Base-by-base conservation (phyloP, 2,113 vertebrate genomes). In the Alethe castanea region DNA sequence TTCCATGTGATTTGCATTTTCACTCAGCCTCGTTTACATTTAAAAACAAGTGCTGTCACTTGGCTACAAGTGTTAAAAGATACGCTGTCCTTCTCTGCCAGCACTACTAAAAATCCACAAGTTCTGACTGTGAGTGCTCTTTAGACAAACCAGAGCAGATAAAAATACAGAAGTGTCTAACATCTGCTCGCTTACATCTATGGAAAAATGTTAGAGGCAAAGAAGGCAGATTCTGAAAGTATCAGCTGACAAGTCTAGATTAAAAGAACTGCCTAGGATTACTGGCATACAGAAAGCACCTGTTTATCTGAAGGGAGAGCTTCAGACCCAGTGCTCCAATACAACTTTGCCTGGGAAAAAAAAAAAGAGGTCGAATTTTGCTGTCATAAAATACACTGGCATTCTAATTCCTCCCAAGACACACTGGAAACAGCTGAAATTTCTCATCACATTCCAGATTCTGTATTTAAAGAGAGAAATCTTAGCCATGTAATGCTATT, bases 381-480 rank as follows among this genome's bases (percentile, higher is more conserved):
- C 62, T 80, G 74, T 52, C 54, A 67, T 38, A 23, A 85, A 86
- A 70, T 38, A 50, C 12, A n/a, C 33, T 65, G 81, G 40, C 72
- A 85, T 82, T 29, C 64, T 61, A 73, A 60, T 33, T 35, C 67
- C 44, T 91, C 86, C 59, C 0, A 0, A 82, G 67, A 59, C 90
- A 56, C 1, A 6, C 2, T 48, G 31, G 76, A 78, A 93, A 77
- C 85, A 95, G 92, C 94, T 96, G 94, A 90, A 78, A 74, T 74
- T 65, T 77, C 84, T 70, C 42, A 40, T 83, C 47, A 54, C 90
- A 83, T 96, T 86, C 81, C 95, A 92, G 64, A 64, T 54, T 88
- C 76, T 80, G 88, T 90, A 91, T 86, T 94, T 94, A 80, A 92
- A 79, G 90, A 77, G 26, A 86, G 77, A 91, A 91, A 95, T 72